A percentile compares a stretch with the other conserved stretches of the same genome.
Conservation (phyloP, 2,113 vertebrate genomes). For the Eolophus roseicapilla region DNA sequence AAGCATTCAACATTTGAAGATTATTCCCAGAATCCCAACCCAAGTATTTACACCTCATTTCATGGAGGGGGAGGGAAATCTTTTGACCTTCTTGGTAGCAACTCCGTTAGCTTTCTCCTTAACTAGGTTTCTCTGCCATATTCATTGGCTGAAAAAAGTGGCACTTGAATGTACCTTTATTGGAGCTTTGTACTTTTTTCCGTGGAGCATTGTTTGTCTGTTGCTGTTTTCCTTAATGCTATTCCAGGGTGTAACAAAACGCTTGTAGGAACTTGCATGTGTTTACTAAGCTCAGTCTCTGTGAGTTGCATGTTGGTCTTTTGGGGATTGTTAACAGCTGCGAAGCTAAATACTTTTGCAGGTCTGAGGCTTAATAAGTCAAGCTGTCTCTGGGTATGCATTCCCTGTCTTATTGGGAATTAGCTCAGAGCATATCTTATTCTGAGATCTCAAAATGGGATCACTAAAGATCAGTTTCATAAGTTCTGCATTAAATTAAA, state of each 20-base stretch:
- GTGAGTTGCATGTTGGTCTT: not conserved
- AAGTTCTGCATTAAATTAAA: not conserved
- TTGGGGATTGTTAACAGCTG: constrained; percentile 19
- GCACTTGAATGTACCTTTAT: not conserved
- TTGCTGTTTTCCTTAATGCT: not conserved
- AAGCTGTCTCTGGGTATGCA: not conserved
- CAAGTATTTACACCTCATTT: not conserved
- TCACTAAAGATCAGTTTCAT: not conserved
- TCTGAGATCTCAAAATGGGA: not conserved
- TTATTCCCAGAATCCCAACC: not conserved
- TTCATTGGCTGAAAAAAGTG: not conserved
- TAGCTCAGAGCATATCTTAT: not conserved
- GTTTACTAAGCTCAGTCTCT: not conserved
- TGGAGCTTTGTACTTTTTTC: not conserved
- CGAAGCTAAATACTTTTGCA: constrained; percentile 27
- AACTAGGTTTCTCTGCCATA: not conserved
- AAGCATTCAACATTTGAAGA: not conserved
- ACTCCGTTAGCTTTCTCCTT: not conserved
- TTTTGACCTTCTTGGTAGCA: not conserved
- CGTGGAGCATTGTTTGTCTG: not conserved
- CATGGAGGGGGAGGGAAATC: not conserved
- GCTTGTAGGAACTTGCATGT: not conserved
- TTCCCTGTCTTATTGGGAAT: not conserved
- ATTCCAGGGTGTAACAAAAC: not conserved
- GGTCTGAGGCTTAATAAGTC: constrained; percentile 2